Evolutionary conservation across 2,797 vertebrate genomes (phyloP).

Genomic region (Oreortyx pictus): DNA sequence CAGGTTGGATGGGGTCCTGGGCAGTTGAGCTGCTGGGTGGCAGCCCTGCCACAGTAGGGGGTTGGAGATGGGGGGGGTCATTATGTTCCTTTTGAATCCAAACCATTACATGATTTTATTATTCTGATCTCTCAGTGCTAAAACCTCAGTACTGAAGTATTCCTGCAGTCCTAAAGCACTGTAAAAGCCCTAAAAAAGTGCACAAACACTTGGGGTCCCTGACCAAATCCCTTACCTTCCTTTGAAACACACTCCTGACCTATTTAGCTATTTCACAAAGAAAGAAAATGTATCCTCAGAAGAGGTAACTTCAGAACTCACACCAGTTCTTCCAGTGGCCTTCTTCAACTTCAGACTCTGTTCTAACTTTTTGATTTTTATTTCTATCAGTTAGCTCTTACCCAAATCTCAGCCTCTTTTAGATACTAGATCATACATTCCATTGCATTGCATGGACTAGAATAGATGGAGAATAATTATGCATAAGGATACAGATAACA

Average conservation of each 20-base stretch:
- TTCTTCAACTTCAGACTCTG: neutral
- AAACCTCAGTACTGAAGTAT: neutral
- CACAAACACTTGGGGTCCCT: neutral
- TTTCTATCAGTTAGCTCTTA: neutral
- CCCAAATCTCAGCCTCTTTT: neutral
- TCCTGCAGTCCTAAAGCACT: neutral
- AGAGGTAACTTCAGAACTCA: neutral
- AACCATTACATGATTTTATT: neutral
- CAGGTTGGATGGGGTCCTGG: neutral
- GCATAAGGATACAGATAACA: neutral
- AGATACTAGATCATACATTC: neutral
- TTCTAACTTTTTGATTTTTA: neutral
- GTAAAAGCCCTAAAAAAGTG: neutral
- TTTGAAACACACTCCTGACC: neutral
- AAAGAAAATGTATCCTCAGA: neutral
- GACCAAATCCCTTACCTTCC: neutral
- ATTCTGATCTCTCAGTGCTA: neutral
- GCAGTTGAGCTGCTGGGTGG: neutral
- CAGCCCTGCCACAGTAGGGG: neutral
- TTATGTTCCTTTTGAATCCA: neutral
- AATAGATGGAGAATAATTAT: neutral
- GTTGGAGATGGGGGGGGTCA: neutral
- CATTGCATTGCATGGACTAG: neutral
- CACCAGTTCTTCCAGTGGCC: neutral
- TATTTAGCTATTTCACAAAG: conserved; percentile 13